Conservation (phyloP, 2,888 invertebrate genomes). For the Tortrix viridana region DNA sequence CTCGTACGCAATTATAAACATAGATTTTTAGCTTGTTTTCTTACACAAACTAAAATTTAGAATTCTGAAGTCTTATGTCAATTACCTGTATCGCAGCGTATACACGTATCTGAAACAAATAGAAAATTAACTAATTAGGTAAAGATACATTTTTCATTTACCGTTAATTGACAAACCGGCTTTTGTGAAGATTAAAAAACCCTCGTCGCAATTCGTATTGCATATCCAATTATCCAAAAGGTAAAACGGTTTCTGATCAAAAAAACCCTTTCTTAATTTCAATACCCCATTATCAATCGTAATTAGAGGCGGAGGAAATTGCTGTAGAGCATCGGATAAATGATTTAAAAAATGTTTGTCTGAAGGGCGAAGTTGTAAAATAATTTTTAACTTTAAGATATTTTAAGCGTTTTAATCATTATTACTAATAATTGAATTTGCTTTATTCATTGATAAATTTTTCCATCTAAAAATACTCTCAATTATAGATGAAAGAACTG, state of each 20-base stretch:
- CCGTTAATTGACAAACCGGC: not conserved
- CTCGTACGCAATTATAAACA: too few relatives aligned
- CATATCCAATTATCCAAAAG: constrained; percentile 31
- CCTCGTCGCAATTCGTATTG: constrained; percentile 22
- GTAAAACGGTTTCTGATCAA: constrained; percentile 12
- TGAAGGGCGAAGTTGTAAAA: not conserved
- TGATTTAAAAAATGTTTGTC: constrained; percentile 4
- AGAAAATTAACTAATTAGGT: constrained; percentile 9
- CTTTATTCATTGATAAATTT: too few relatives aligned
- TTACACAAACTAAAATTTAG: not conserved
- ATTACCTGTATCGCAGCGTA: not conserved
- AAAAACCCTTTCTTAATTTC: constrained; percentile 26
- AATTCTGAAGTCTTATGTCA: not conserved
- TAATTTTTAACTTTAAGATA: not conserved
- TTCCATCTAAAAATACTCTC: too few relatives aligned
- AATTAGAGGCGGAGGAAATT: constrained; percentile 23
- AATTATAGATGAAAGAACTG: too few relatives aligned
- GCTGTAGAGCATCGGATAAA: constrained; percentile 3
- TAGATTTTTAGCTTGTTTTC: not conserved
- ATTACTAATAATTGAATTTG: not conserved
- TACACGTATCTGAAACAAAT: constrained; percentile 15
- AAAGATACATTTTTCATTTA: constrained; percentile 1
- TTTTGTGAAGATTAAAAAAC: not conserved
- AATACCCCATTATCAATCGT: constrained; percentile 26
- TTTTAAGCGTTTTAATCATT: not conserved